Conservation (phyloP, 2,113 vertebrate genomes). For the Leptobrachium leishanense region DNA sequence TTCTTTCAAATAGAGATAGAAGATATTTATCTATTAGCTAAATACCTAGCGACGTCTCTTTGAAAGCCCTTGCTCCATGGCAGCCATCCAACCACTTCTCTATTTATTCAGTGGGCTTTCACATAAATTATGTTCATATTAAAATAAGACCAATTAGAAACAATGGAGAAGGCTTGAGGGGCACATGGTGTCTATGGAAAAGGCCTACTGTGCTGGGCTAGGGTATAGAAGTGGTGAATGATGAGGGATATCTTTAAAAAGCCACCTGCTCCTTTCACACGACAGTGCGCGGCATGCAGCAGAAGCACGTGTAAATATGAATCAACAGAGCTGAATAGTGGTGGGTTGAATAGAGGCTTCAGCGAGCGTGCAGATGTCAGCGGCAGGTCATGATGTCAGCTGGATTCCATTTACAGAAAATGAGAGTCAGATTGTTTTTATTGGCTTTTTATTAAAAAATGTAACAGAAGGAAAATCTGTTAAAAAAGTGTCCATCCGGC, state of each 20-base stretch:
- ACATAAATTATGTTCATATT: slow-evolving; percentile 59
- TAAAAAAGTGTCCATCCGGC: slow-evolving; percentile 44
- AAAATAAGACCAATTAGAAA: slow-evolving; percentile 60
- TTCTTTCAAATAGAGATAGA: too few relatives aligned
- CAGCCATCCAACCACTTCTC: slow-evolving; percentile 57
- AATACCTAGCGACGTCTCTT: neutral
- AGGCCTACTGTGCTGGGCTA: slow-evolving; percentile 65
- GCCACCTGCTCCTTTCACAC: slow-evolving; percentile 66
- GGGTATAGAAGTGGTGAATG: slow-evolving; percentile 64
- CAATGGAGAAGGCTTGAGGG: slow-evolving; percentile 54
- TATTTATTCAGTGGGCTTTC: slow-evolving; percentile 53
- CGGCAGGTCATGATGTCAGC: slow-evolving; percentile 57
- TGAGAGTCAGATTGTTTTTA: slow-evolving; percentile 47
- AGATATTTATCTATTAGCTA: too few relatives aligned
- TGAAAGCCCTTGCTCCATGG: slow-evolving; percentile 40
- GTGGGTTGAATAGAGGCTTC: slow-evolving; percentile 58
- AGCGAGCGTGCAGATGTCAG: slow-evolving; percentile 58
- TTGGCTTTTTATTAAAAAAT: slow-evolving; percentile 50
- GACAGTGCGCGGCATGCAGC: slow-evolving; percentile 62
- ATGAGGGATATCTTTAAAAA: slow-evolving; percentile 63
- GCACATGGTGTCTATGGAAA: slow-evolving; percentile 59
- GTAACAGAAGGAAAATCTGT: slow-evolving; percentile 46
- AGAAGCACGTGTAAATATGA: slow-evolving; percentile 61
- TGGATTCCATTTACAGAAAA: slow-evolving; percentile 57
- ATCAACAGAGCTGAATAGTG: slow-evolving; percentile 59